Evolutionary conservation across 2,113 vertebrate species (phyloP), one percentile per base, ranked within the genome.

Genomic region (Nipponia nippon): DNA sequence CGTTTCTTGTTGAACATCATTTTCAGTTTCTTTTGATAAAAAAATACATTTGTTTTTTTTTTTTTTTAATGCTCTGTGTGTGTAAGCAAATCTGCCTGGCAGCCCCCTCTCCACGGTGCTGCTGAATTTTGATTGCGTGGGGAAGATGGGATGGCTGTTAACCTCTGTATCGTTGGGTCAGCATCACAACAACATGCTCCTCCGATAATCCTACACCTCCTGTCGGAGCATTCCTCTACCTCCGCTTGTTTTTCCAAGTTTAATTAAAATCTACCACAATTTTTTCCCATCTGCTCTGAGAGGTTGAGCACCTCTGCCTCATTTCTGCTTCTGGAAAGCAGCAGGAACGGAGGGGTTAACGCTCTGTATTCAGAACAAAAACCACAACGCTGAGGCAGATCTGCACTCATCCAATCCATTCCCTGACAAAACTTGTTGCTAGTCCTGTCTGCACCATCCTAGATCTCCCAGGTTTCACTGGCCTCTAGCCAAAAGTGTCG

Each of bases 401-500:
- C 75, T 87, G 83, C 83, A 75, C 73, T 90, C 70, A 78, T 97
- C 89, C 93, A 97, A 96, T 83, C 96, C 90, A 94, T 96, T 98
- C 97, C 92, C 97, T 97, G 95, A 97, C 87, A 96, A 97, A 97
- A 97, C 96, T 93, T 97, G 95, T 95, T 91, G 83, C 97, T 97
- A 97, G 97, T 96, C 97, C 96, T 97, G 97, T 96, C 97, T 97
- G 94, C 92, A 95, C 96, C 96, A 97, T 98, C 96, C 96, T 71
- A 95, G 97, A 92, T 95, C 94, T 93, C 97, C 97, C 96, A 76
- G 85, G 96, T 96, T 97, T 97, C 96, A 38, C 87, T 97, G 98
- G 97, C 97, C 89, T 95, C 86, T 46, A 89, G 98, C 97, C 98
- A 98, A 94, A 95, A 78, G 97, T 98, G 97, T 98, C 98, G 10